Base-by-base conservation (phyloP, 2,888 invertebrate genomes). In the Drosophila paramelanica region DNA sequence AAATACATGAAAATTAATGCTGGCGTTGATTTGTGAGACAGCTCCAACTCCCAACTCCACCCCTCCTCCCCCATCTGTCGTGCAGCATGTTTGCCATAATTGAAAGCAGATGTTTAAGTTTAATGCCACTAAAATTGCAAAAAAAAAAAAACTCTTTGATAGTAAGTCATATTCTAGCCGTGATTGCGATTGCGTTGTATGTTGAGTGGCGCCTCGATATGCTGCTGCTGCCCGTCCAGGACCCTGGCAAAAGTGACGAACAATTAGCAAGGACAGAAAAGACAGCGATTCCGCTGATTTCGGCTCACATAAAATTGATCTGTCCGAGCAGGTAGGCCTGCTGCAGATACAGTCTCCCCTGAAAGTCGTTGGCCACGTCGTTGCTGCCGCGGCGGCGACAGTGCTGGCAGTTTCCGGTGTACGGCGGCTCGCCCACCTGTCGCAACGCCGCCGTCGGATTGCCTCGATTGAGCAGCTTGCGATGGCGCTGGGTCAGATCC, bases 41-140 rank as follows among this genome's bases (percentile, higher is more conserved):
- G 8, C 17, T 17, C 17, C 17, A n/a, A n/a, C 10, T 6, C 23
- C 27, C 17, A 23, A 1, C 41, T 10, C 33, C 23, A 0, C 23
- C 23, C 33, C 23, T 4, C 23, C 23, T 13, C 14, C 33, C 13
- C 36, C 38, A 33, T 5, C 17, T 38, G 8, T 31, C 8, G 27
- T 25, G 33, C 13, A 42, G 7, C 38, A 65, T 55, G 50, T 42
- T 75, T 47, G 55, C 46, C 76, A 55, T 80, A 80, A 80, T 79
- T 80, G 70, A 67, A 80, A 76, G 67, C 79, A 81, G 79, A 79
- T 79, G 80, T 73, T 66, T 2, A 41, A 56, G 45, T 67, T 61
- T 57, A 55, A 59, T 69, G 39, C n/a, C 45, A 50, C 23, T 50
- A 33, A 56, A 50, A 62, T 43, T 47, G 51, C 23, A 25, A 20